Evolutionary conservation across 2,888 invertebrate species (phyloP).

Genomic region (Nemurella pictetii): DNA sequence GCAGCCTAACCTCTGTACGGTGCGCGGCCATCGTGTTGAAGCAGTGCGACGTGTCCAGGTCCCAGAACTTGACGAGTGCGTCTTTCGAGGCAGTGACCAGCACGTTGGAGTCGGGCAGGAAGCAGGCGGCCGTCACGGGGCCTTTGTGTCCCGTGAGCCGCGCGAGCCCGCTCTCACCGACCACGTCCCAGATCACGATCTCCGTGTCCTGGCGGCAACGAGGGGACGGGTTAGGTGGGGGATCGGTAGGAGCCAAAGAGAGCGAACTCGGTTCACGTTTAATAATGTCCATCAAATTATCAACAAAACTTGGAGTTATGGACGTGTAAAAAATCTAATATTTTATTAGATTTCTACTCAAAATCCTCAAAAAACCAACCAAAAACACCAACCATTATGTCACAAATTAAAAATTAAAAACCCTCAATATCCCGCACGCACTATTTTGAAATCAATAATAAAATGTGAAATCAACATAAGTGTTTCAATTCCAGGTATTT

Average conservation of each 20-base stretch:
- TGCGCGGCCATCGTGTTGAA: slow-evolving; percentile 93
- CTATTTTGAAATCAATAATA: background rate
- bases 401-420: too few relatives aligned
- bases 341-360: too few relatives aligned
- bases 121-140: slow-evolving; percentile 78
- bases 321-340: too few relatives aligned
- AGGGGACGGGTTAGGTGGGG: background rate
- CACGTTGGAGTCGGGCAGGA: slow-evolving; percentile 69
- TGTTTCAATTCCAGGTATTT: background rate
- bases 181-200: slow-evolving; percentile 94
- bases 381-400: too few relatives aligned
- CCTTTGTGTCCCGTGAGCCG: slow-evolving; percentile 92
- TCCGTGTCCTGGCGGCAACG: slow-evolving; percentile 47
- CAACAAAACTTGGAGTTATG: too few relatives aligned
- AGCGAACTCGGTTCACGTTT: too few relatives aligned
- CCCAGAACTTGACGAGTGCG: slow-evolving; percentile 96
- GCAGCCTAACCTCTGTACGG: slow-evolving; percentile 69
- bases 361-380: too few relatives aligned
- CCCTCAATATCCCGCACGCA: too few relatives aligned
- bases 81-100: slow-evolving; percentile 88
- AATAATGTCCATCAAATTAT: too few relatives aligned
- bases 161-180: slow-evolving; percentile 87
- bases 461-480: background rate
- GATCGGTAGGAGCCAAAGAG: too few relatives aligned
- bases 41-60: slow-evolving; percentile 91